phyloP scores from a whole-genome alignment of 2,113 vertebrate species.

The Mesembrinibis cayennensis region DNA sequence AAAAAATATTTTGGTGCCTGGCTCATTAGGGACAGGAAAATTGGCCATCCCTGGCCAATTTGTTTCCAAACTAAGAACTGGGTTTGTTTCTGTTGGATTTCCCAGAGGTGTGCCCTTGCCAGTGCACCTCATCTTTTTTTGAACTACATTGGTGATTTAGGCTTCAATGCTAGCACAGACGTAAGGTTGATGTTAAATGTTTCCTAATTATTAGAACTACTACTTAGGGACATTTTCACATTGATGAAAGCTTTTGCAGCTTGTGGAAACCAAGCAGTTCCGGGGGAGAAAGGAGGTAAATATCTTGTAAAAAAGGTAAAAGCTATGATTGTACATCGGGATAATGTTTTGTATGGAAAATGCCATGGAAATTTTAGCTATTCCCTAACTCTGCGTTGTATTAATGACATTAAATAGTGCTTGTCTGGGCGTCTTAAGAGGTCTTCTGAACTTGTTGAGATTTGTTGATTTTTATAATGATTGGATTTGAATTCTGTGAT shows the following conservation, averaged over 20 bases:
- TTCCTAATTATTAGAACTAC: neutral
- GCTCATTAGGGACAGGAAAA: neutral
- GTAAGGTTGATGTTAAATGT: neutral
- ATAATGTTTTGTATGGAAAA: neutral
- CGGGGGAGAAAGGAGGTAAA: neutral
- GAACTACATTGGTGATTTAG: neutral
- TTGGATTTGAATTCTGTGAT: conserved; percentile 32
- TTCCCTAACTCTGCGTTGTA: neutral
- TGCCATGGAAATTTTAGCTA: neutral
- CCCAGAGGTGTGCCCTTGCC: neutral
- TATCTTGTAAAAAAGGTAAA: neutral
- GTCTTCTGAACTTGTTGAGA: conserved; percentile 2
- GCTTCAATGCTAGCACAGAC: neutral
- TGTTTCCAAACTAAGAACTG: neutral
- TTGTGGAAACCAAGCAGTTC: neutral
- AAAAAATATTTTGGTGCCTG: neutral
- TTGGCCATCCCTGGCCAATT: neutral
- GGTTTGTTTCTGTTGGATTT: neutral
- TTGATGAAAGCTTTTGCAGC: neutral
- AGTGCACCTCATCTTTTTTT: neutral
- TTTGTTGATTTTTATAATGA: conserved; percentile 37
- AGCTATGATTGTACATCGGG: neutral
- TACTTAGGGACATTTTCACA: neutral
- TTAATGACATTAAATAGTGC: neutral
- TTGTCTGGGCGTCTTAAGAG: neutral